Conservation (phyloP, 2,113 vertebrate genomes). For the Oceanodroma tethys region DNA sequence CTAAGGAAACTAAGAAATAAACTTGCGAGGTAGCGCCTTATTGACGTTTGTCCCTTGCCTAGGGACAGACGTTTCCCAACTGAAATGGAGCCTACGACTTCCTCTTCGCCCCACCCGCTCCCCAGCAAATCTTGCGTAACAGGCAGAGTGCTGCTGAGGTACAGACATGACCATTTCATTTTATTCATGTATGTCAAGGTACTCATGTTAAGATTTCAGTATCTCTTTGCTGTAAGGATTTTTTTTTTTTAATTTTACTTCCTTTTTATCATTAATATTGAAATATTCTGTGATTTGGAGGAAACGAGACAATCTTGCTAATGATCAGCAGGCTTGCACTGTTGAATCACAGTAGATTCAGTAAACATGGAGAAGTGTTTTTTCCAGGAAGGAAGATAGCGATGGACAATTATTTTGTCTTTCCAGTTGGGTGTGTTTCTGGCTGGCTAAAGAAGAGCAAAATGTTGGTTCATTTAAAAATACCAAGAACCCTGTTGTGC, state of each 20-base stretch:
- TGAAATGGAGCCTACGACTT: neutral
- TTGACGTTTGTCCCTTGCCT: neutral
- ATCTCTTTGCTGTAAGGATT: neutral
- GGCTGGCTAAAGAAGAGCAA: neutral
- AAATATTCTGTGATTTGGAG: neutral
- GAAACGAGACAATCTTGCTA: neutral
- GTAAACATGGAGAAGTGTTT: neutral
- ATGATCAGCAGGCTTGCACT: neutral
- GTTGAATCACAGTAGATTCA: neutral
- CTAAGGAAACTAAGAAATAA: neutral
- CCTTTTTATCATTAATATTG: neutral
- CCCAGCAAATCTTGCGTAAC: neutral
- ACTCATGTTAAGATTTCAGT: neutral
- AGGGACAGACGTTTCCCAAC: constrained; percentile 19
- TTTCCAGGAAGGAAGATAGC: neutral
- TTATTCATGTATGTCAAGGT: neutral
- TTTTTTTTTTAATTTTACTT: neutral
- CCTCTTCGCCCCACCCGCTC: neutral
- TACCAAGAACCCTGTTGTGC: neutral
- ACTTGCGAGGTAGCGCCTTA: neutral
- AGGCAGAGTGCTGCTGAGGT: neutral
- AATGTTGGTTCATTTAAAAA: neutral
- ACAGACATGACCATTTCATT: neutral
- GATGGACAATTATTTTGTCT: neutral
- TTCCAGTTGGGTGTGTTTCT: neutral